Evolutionary conservation across 2,888 invertebrate genomes (phyloP).

Genomic region (Dione juno): DNA sequence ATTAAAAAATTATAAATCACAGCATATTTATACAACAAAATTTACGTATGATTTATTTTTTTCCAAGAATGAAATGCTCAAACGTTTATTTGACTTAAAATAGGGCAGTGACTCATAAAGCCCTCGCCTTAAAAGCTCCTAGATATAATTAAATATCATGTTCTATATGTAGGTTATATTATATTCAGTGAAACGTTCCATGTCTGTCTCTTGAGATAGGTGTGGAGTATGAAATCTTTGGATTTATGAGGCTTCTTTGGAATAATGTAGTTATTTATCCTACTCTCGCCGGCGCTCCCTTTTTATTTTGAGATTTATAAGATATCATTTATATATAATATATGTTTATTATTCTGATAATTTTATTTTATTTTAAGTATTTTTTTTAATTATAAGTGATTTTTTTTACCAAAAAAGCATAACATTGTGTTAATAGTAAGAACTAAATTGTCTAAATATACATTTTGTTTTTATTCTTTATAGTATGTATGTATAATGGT

Average conservation of each 20-base stretch:
- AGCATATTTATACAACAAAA: no score
- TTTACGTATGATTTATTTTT: background rate
- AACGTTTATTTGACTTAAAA: slow-evolving; percentile 10
- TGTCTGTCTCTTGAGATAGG: slow-evolving; percentile 17
- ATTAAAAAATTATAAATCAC: background rate
- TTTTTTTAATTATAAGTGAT: background rate
- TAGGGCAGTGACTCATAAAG: slow-evolving; percentile 10
- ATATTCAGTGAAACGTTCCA: slow-evolving; percentile 6
- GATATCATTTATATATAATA: background rate
- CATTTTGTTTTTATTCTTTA: background rate
- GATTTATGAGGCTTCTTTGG: slow-evolving; percentile 16
- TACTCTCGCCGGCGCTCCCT: background rate
- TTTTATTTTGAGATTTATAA: background rate
- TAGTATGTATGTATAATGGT: background rate
- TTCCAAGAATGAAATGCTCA: background rate
- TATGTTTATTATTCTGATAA: no score
- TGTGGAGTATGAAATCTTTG: slow-evolving; percentile 15
- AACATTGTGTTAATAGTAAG: background rate
- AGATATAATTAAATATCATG: slow-evolving; percentile 18
- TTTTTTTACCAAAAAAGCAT: background rate
- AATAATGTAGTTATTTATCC: slow-evolving; percentile 15
- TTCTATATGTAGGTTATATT: background rate
- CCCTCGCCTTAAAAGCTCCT: slow-evolving; percentile 6
- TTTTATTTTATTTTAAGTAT: background rate
- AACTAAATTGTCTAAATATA: background rate